Base-by-base conservation (phyloP, 2,113 vertebrate genomes). In the Salvator merianae region DNA sequence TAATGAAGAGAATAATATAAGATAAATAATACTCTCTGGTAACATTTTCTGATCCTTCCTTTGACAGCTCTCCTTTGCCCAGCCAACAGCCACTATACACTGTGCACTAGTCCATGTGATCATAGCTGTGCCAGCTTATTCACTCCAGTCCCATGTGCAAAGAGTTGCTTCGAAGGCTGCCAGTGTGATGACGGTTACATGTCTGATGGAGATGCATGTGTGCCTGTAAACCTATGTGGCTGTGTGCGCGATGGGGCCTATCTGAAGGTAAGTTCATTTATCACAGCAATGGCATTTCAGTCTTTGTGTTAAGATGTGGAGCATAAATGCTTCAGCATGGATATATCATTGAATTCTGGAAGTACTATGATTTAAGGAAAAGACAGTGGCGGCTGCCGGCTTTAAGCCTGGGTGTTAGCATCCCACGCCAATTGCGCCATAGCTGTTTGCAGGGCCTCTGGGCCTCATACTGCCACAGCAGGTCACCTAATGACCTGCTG, bases 81-180 rank as follows among this genome's bases (percentile, higher is more conserved):
- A 78, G 38, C 79, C 26, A 88, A 94, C 89, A 96, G 95, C 82
- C 95, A 96, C 89, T 97, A 96, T 59, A 90, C 93, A 62, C 10
- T 92, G 81, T 96, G 96, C 78, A 93, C 94, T 4, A 86, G 90
- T 72, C 94, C 94, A 73, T 97, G 96, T 68, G 70, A 59, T n/a
- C 89, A 79, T 66, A 92, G 91, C 30, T 97, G 96, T 83, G 91
- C 93, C 77, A 90, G 93, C 74, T 91, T 95, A 40, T 77, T 32
- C 63, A 68, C 75, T 63, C 59, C 20, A 2, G 40, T 5, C 40
- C n/a, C 79, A 5, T 92, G 89, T 40, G 65, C 81, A 59, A 30
- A 4, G 0, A 69, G 40, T 34, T 95, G 95, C 77, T 95, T 93
- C 87, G 96, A 97, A 90, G 95, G 96, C 76, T 97, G 96, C 80